Conservation (phyloP, 2,797 vertebrate genomes). For the Sebastes melanostomus region DNA sequence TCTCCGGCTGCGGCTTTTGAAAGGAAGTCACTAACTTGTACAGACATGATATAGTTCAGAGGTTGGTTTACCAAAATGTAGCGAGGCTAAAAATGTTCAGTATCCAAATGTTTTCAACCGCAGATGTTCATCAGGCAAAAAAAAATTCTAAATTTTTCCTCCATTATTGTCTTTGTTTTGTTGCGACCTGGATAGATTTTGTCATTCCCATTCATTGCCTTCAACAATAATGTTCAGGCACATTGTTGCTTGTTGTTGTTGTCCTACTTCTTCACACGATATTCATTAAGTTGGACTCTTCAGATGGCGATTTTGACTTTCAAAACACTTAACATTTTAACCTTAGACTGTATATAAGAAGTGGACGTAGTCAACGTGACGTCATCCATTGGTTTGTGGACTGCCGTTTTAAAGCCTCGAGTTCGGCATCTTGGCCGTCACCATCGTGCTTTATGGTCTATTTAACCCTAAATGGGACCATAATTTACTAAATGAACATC, state of each 20-base stretch:
- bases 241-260: background rate
- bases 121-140: background rate
- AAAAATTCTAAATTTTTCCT: fast-evolving
- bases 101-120: background rate
- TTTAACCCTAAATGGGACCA: too few species aligned
- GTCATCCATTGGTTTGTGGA: too few species aligned
- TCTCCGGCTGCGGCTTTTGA: background rate
- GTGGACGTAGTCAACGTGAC: too few species aligned
- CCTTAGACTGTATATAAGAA: too few species aligned
- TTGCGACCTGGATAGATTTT: background rate
- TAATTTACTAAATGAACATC: too few species aligned
- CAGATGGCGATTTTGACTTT: background rate
- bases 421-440: too few species aligned
- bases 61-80: background rate
- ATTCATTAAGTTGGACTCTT: background rate
- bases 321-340: background rate
- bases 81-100: background rate
- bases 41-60: background rate
- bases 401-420: too few species aligned
- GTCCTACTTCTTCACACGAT: background rate
- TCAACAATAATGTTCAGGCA: background rate
- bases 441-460: too few species aligned
- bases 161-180: background rate
- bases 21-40: background rate
- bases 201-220: background rate